phyloP scores from a whole-genome alignment of 2,888 invertebrate species.

The Clusia tigrina region DNA sequence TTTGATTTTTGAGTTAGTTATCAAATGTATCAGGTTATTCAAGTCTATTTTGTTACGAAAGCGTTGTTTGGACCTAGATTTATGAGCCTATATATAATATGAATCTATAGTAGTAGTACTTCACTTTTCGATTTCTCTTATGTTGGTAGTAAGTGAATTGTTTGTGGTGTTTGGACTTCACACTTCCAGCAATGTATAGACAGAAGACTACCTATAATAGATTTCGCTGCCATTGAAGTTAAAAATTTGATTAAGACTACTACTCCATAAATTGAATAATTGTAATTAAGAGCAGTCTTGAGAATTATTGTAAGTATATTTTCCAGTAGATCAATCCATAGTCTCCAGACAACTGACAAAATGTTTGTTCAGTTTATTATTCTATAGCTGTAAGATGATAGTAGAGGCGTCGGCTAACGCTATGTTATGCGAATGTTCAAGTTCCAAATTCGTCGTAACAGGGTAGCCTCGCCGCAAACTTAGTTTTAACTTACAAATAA shows the following conservation, averaged over 20 bases:
- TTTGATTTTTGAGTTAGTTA: no score
- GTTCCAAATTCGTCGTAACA: slow-evolving; percentile 46
- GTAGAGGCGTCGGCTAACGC: slow-evolving; percentile 45
- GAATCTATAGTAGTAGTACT: no score
- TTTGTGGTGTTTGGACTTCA: no score
- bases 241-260: no score
- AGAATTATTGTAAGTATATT: no score
- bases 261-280: no score
- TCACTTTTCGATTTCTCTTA: no score
- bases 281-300: not conserved
- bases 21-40: slow-evolving; percentile 47
- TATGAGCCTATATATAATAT: slow-evolving; percentile 59
- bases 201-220: no score
- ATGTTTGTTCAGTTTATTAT: slow-evolving; percentile 44
- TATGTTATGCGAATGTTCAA: slow-evolving; percentile 48
- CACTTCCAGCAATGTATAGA: no score
- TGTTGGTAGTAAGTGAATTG: no score
- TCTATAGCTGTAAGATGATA: slow-evolving; percentile 46
- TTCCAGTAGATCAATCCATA: no score
- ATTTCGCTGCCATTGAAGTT: no score
- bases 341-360: slow-evolving; percentile 39
- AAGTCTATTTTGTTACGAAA: slow-evolving; percentile 49
- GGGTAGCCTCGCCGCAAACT: slow-evolving; percentile 51
- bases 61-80: slow-evolving; percentile 28
- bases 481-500: not conserved